Percentiles rank a stretch among this genome's conserved stretches.
These are phyloP conservation scores for Ophioninae sp. DNA, from an alignment of 2,888 invertebrate genomes.

Conservation along the genomic window DNA sequence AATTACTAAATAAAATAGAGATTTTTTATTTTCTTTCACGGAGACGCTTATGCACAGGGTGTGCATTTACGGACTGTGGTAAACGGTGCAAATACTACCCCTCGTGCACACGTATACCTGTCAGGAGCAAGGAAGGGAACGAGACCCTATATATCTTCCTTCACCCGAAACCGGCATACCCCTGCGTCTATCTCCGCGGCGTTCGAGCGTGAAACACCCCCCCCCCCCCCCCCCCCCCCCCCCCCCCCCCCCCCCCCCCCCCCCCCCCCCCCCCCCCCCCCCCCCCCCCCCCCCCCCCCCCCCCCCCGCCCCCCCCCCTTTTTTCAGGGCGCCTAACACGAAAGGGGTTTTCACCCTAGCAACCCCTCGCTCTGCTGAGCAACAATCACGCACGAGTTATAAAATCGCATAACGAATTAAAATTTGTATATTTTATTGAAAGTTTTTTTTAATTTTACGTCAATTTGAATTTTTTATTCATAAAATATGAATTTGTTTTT, in stretches of 20 bases:
- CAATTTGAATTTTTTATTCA: no score
- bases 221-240: slow-evolving; percentile 33
- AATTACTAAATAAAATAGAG: background rate
- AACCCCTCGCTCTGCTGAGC: slow-evolving; percentile 33
- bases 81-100: slow-evolving; percentile 57
- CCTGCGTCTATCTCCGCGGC: slow-evolving; percentile 62
- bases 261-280: slow-evolving; percentile 37
- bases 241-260: slow-evolving; percentile 12
- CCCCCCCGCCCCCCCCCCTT: slow-evolving; percentile 22
- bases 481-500: no score
- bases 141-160: slow-evolving; percentile 61
- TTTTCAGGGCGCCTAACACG: slow-evolving; percentile 25
- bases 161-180: slow-evolving; percentile 62
- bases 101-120: slow-evolving; percentile 68
- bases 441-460: no score
- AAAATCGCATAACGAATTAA: slow-evolving; percentile 63
- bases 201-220: slow-evolving; percentile 63
- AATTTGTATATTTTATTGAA: no score
- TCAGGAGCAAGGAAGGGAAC: slow-evolving; percentile 68
- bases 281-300: no score
- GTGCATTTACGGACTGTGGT: slow-evolving; percentile 43
- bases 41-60: slow-evolving; percentile 17
- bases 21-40: no score
- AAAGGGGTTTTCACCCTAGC: slow-evolving; percentile 34
- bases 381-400: slow-evolving; percentile 58